Percentiles rank a stretch among this genome's conserved stretches.
These are phyloP conservation scores for Helicoverpa zea DNA, from an alignment of 1,140 invertebrate species.

Conservation along the genomic window DNA sequence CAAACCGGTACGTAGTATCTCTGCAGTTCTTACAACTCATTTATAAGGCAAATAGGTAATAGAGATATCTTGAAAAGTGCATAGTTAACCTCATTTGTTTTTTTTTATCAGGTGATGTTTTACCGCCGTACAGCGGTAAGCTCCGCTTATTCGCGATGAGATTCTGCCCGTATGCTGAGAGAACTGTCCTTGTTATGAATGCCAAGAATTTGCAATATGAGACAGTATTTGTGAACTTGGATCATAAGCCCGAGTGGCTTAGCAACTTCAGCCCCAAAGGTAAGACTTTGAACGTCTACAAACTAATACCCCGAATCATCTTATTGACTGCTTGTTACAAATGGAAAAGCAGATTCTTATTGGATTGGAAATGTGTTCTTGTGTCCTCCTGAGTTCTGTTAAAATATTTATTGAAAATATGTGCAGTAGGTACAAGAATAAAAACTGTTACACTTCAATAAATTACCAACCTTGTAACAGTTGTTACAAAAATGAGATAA, in stretches of 20 bases:
- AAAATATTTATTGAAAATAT: no score
- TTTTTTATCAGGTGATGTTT: slow-evolving; percentile 72
- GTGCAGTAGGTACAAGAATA: no score
- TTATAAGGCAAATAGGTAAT: no score
- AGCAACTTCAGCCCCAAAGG: slow-evolving; percentile 89
- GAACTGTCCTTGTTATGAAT: slow-evolving; percentile 93
- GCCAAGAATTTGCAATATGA: slow-evolving; percentile 95
- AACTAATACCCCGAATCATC: no score
- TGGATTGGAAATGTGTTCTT: not conserved
- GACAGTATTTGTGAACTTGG: slow-evolving; percentile 93
- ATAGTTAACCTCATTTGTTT: slow-evolving; percentile 48
- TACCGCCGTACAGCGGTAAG: slow-evolving; percentile 86
- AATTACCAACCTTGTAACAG: not conserved
- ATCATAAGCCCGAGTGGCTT: slow-evolving; percentile 94
- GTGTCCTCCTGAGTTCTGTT: no score
- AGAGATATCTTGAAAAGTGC: no score
- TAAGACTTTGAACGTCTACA: slow-evolving; percentile 39
- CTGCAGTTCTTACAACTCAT: no score
- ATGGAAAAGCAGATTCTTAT: not conserved
- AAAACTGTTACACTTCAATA: no score
- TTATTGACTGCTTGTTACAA: no score
- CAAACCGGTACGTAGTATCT: slow-evolving; percentile 72
- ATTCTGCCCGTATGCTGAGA: slow-evolving; percentile 96
- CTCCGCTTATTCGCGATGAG: slow-evolving; percentile 95
- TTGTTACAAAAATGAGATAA: not conserved